Evolutionary conservation across 2,797 vertebrate genomes (phyloP).

Genomic region (Chelon labrosus): DNA sequence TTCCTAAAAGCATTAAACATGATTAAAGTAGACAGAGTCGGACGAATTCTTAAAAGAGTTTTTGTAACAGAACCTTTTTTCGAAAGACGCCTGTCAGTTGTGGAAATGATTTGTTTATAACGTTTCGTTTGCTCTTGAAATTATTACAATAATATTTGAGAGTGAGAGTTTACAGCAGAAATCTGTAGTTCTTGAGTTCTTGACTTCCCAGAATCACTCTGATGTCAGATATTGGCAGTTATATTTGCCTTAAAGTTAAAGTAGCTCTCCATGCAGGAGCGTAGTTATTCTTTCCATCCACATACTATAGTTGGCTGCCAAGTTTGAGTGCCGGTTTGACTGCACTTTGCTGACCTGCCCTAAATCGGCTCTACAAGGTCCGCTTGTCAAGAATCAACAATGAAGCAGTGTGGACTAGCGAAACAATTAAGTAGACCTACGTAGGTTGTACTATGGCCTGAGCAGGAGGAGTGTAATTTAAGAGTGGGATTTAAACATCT

Average conservation of each 20-base stretch:
- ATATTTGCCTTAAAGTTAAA: slow-evolving; percentile 29
- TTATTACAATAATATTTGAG: background rate
- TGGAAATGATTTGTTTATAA: background rate
- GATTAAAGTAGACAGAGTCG: background rate
- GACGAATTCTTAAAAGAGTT: background rate
- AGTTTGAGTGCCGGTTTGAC: slow-evolving; percentile 37
- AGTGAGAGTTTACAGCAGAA: background rate
- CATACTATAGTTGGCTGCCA: slow-evolving; percentile 35
- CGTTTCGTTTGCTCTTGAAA: background rate
- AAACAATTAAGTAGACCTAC: slow-evolving; percentile 29
- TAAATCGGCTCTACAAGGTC: slow-evolving; percentile 26
- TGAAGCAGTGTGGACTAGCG: slow-evolving; percentile 34
- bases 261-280: slow-evolving; percentile 18
- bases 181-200: background rate
- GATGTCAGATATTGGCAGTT: slow-evolving; percentile 30
- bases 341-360: slow-evolving; percentile 49
- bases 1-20: background rate
- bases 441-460: background rate
- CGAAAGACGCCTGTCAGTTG: background rate
- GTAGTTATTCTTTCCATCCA: slow-evolving; percentile 62
- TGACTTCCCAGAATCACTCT: slow-evolving; percentile 32
- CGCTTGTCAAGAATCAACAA: slow-evolving; percentile 40
- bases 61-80: background rate
- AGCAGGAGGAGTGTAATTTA: background rate
- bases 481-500: slow-evolving; percentile 8